Evolutionary conservation across 2,888 invertebrate species (phyloP), one percentile per base, ranked within the genome.

Genomic region (Minunthozetes semirufus): DNA sequence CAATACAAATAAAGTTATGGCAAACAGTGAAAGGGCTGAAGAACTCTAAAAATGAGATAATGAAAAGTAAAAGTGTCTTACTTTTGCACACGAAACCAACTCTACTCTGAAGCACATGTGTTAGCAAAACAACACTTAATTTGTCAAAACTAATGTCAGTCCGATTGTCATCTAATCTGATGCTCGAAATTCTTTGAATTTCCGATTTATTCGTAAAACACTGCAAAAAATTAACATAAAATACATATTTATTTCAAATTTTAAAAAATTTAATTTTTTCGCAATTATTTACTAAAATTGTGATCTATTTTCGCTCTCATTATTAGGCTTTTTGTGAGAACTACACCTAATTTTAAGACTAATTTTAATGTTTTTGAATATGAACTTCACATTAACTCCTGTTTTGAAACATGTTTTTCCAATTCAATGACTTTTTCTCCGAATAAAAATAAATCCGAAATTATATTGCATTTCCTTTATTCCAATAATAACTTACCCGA

Each of bases 81-180:
- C 68, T 68, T 42, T 42, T 68, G 68, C 68, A 68, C 68, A 68
- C 68, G 68, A 46, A 68, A 42, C 68, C 68, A 68, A 68, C 38
- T 19, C 42, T 68, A 15, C 68, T 68, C 38, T 68, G 68, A 68
- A 68, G 42, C 68, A 68, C 68, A 46, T 68, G 68, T 68, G 68
- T 68, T 68, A 68, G n/a, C 68, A 68, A 68, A 68, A 68, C 19
- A 38, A 68, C 68, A 68, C 68, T 46, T 46, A 68, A 68, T 42
- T 25, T 42, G 42, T 68, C 42, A 68, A 68, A 68, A 68, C 68
- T 68, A n/a, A 68, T 68, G 38, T 68, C 42, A 19, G 22, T 68
- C 42, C 42, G 19, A 42, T 68, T 68, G 38, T 29, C 19, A 27
- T 8, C 22, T 1, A 27, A 33, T 33, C 33, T 63, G 5, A 42